A percentile compares a stretch with the other conserved stretches of the same genome.
Evolutionary conservation across 2,888 invertebrate genomes (phyloP).

Genomic region (Trichacis sp.): DNA sequence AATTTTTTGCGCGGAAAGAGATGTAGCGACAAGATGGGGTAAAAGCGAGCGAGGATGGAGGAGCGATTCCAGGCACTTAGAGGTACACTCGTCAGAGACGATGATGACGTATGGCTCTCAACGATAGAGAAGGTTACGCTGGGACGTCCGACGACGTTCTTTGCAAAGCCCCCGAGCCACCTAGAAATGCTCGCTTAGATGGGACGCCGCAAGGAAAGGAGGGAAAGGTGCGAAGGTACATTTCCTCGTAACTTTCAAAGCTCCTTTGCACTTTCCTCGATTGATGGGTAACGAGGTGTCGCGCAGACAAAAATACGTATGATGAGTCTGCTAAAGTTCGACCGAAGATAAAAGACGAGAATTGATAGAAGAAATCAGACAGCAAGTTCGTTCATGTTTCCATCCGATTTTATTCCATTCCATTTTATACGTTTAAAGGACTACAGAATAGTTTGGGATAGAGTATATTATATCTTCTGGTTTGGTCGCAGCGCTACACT

Average conservation of each 20-base stretch:
- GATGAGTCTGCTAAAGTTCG: neutral
- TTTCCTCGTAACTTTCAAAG: constrained; percentile 50
- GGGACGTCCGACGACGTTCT: constrained; percentile 47
- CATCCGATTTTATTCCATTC: too few species aligned
- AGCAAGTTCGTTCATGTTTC: too few species aligned
- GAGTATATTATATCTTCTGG: too few species aligned
- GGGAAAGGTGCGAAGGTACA: constrained; percentile 45
- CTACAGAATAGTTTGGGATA: too few species aligned
- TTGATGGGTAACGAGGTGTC: constrained; percentile 17
- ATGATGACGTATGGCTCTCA: constrained; percentile 61
- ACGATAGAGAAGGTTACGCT: constrained; percentile 49
- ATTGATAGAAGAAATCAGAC: too few species aligned
- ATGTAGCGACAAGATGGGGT: constrained; percentile 22
- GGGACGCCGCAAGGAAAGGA: constrained; percentile 38
- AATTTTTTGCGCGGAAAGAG: constrained; percentile 20
- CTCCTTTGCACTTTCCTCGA: constrained; percentile 17
- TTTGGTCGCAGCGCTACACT: too few species aligned
- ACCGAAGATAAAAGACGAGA: too few species aligned
- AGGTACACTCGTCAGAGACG: constrained; percentile 52
- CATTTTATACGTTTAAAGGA: too few species aligned
- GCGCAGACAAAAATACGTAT: constrained; percentile 21
- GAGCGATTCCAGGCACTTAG: constrained; percentile 58
- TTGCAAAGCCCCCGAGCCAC: constrained; percentile 33
- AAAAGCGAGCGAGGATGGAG: constrained; percentile 33
- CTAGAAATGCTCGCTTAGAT: constrained; percentile 13